These are phyloP conservation scores for Chroicocephalus ridibundus DNA, from an alignment of 2,113 vertebrate species.

Conservation along the genomic window DNA sequence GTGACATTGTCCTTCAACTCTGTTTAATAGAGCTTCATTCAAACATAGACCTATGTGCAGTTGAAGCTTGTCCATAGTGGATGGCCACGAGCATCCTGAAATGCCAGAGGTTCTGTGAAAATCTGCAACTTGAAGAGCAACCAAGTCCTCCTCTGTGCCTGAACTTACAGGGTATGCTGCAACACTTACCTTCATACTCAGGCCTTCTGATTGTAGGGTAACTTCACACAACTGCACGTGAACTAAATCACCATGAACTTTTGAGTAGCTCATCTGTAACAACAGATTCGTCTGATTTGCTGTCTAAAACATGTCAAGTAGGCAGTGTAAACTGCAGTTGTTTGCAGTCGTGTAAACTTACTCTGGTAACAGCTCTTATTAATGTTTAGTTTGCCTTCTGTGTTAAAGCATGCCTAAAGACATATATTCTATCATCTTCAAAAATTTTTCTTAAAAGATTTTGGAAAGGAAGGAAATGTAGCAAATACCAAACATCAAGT, in stretches of 20 bases:
- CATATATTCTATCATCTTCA: background rate
- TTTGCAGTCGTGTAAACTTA: background rate
- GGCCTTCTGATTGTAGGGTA: background rate
- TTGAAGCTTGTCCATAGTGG: background rate
- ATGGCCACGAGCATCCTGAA: background rate
- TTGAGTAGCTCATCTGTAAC: background rate
- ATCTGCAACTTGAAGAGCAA: background rate
- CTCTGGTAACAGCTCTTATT: background rate
- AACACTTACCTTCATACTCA: background rate
- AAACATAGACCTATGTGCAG: background rate
- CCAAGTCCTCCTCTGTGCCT: background rate
- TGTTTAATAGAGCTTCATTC: background rate
- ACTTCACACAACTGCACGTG: background rate
- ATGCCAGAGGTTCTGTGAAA: background rate
- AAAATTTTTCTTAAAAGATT: background rate
- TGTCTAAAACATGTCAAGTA: background rate
- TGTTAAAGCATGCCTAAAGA: background rate
- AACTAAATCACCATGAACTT: background rate
- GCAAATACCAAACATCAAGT: slow-evolving; percentile 1
- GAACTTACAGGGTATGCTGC: background rate
- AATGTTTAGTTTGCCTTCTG: background rate
- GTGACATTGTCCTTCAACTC: background rate
- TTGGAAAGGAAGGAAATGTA: slow-evolving; percentile 32
- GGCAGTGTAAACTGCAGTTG: background rate
- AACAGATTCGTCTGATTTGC: background rate